Percentiles rank a stretch among this genome's conserved stretches.
phyloP scores from a whole-genome alignment of 2,113 vertebrate species.

The Melanocharis versteri region DNA sequence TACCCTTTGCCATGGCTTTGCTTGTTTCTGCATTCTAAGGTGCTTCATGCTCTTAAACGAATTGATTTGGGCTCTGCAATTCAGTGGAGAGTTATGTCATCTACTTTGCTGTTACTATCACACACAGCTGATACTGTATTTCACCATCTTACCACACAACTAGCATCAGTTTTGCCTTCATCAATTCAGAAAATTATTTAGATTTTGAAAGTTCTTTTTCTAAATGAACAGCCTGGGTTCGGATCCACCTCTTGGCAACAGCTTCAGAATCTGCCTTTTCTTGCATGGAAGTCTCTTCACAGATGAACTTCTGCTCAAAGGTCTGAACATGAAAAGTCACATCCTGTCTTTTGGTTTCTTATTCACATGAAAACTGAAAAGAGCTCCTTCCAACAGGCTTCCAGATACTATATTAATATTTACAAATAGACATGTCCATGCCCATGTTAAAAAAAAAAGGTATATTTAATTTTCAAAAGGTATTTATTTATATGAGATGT shows the following conservation, averaged over 20 bases:
- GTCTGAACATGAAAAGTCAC: not conserved
- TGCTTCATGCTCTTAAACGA: not conserved
- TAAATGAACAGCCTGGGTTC: not conserved
- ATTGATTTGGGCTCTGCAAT: not conserved
- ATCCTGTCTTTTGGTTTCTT: not conserved
- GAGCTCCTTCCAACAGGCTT: not conserved
- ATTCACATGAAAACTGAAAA: not conserved
- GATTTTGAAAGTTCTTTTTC: not conserved
- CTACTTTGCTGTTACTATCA: not conserved
- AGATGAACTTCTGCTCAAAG: not conserved
- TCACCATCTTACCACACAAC: not conserved
- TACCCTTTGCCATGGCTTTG: not conserved
- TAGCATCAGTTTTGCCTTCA: not conserved
- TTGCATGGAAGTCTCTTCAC: not conserved
- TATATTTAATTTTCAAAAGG: not conserved
- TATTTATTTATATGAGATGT: not conserved
- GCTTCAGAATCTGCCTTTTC: not conserved
- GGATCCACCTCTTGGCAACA: not conserved
- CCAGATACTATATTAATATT: not conserved
- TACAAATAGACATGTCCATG: not conserved
- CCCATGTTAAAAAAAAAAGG: not conserved
- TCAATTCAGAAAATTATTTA: not conserved
- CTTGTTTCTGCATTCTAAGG: constrained; percentile 31
- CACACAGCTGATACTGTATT: not conserved
- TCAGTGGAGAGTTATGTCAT: not conserved